Conservation (phyloP, 2,888 invertebrate genomes). For the Blastobasis adustella region DNA sequence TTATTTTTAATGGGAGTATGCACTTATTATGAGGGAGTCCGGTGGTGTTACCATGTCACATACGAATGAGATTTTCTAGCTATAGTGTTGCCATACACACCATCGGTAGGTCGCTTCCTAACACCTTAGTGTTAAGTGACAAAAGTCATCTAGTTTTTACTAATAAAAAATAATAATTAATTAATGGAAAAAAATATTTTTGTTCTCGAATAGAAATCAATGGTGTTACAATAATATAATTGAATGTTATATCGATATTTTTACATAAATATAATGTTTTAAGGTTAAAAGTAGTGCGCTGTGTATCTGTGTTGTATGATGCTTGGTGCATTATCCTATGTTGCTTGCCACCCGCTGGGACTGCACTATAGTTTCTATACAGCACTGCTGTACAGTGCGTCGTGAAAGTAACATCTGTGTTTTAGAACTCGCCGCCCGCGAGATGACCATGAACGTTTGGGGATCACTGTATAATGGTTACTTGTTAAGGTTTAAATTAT, state of each 20-base stretch:
- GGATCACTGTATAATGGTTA: slow-evolving; percentile 67
- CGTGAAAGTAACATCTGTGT: slow-evolving; percentile 54
- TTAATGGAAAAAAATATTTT: slow-evolving; percentile 53
- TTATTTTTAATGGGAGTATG: slow-evolving; percentile 56
- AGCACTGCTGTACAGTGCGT: background rate
- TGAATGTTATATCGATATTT: slow-evolving; percentile 64
- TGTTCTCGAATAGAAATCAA: slow-evolving; percentile 61
- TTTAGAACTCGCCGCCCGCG: slow-evolving; percentile 30
- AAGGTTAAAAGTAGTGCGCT: slow-evolving; percentile 40
- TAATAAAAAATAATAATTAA: slow-evolving; percentile 48
- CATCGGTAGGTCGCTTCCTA: slow-evolving; percentile 50
- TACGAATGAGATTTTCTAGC: slow-evolving; percentile 32
- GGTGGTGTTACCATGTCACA: slow-evolving; percentile 37
- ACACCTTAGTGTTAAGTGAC: slow-evolving; percentile 53
- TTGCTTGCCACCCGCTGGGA: background rate
- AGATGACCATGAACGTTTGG: slow-evolving; percentile 49
- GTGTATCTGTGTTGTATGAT: background rate
- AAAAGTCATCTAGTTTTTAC: slow-evolving; percentile 57
- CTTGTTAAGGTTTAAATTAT: slow-evolving; percentile 68
- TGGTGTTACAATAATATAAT: slow-evolving; percentile 49
- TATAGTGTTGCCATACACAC: slow-evolving; percentile 48
- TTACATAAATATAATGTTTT: slow-evolving; percentile 45
- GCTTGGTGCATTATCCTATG: background rate
- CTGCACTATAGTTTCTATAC: background rate
- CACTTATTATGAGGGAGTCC: slow-evolving; percentile 37